Evolutionary conservation across 2,888 invertebrate genomes (phyloP), one percentile per base, ranked within the genome.

Genomic region (Pollenia amentaria): DNA sequence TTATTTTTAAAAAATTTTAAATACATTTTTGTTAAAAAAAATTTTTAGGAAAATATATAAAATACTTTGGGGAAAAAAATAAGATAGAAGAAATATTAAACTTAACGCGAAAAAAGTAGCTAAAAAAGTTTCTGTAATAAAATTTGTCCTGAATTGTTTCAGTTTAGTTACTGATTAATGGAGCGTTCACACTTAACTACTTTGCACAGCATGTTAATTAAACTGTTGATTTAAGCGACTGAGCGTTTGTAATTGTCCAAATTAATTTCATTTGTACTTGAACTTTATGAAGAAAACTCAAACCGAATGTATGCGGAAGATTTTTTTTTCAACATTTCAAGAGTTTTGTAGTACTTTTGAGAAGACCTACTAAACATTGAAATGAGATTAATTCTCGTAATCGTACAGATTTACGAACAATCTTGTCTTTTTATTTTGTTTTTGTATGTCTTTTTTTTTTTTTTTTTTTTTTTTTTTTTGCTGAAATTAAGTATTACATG

Each of bases 241-340:
- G 29, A 29, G 29, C 29, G 29, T 6, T 29, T 55, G 1, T 62
- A 11, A 40, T 60, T 14, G 60, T 60, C 16, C n/a, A 38, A 62
- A 57, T 29, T 12, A 57, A 40, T 57, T 57, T 38, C 38, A 29
- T 57, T 48, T 38, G 81, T 78, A 78, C 75, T 82, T 57, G 76
- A 79, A 83, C 77, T 67, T 76, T 85, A 60, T 4, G 29, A 18
- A 53, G 55, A 70, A 60, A 53, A 51, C 3, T 16, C 62, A 8
- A 42, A 70, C 18, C 44, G 29, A 72, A 53, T 60, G 55, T 48
- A 62, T 65, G 72, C 77, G 40, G 46, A 72, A 78, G 60, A 84
- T 78, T 16, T 53, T 84, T 84, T 29, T 53, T 84, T 84, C 14
- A 40, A 55, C 14, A 16, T 73, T 75, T 73, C 21, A 57, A 48